Evolutionary conservation across 1,140 invertebrate genomes (phyloP).

Genomic region (Phenacoccus solenopsis): DNA sequence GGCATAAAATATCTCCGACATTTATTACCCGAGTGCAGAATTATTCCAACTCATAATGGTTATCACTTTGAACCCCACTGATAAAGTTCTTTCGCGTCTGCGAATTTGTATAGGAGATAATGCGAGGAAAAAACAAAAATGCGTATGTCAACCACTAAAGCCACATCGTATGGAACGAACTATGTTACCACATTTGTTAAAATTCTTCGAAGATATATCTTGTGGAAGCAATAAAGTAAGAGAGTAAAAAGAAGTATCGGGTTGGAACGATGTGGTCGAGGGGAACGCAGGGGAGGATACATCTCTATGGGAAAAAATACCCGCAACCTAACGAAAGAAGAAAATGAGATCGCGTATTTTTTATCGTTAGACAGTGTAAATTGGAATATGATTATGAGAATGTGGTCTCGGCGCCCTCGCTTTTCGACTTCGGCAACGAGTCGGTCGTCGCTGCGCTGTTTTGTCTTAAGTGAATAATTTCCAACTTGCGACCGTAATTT

Average conservation of each 20-base stretch:
- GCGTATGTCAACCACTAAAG: not conserved
- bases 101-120: too few relatives aligned
- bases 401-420: slow-evolving; percentile 6
- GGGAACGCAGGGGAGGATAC: not conserved
- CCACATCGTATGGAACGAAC: not conserved
- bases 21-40: too few relatives aligned
- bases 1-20: too few relatives aligned
- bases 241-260: not conserved
- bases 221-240: not conserved
- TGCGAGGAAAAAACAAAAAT: not conserved
- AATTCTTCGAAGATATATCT: not conserved
- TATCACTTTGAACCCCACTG: too few relatives aligned
- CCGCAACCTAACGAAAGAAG: too few relatives aligned
- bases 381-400: slow-evolving; percentile 11
- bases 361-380: slow-evolving; percentile 11
- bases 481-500: not conserved
- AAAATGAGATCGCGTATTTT: slow-evolving; percentile 11
- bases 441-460: not conserved
- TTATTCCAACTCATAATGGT: too few relatives aligned
- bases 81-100: too few relatives aligned
- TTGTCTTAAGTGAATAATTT: slow-evolving; percentile 10
- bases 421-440: not conserved
- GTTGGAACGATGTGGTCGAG: too few relatives aligned
- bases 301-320: not conserved
- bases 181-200: too few relatives aligned